Evolutionary conservation across 2,113 vertebrate species (phyloP).

Genomic region (Daubentonia madagascariensis): DNA sequence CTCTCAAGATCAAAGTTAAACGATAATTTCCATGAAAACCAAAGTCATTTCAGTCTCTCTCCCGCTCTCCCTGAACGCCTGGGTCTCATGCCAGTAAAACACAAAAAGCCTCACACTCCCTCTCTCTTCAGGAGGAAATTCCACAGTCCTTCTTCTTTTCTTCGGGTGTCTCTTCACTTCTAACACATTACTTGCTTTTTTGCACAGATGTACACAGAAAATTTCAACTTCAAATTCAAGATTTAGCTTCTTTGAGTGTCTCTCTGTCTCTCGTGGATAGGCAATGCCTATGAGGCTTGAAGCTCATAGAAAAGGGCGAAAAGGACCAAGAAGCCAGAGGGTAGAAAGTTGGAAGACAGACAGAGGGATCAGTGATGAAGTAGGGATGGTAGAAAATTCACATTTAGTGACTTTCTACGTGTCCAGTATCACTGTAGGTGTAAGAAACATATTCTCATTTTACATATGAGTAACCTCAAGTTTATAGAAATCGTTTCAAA

Average conservation of each 20-base stretch:
- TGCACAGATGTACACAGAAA: background rate
- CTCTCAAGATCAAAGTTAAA: conserved; percentile 71
- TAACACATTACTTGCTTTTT: background rate
- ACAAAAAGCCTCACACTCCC: too few species aligned
- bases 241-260: background rate
- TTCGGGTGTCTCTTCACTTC: background rate
- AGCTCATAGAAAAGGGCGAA: background rate
- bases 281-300: background rate
- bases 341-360: background rate
- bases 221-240: background rate
- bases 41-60: conserved; percentile 51
- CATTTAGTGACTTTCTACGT: background rate
- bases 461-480: background rate
- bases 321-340: background rate
- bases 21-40: conserved; percentile 67
- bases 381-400: background rate
- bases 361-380: background rate
- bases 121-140: too few species aligned
- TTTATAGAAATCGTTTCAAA: background rate
- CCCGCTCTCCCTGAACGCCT: conserved; percentile 30
- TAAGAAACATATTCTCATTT: background rate
- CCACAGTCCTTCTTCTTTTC: background rate
- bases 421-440: background rate
- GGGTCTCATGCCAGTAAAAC: conserved; percentile 16
- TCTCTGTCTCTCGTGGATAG: background rate